phyloP scores from a whole-genome alignment of 2,888 invertebrate genomes.

The Diabrotica balteata region DNA sequence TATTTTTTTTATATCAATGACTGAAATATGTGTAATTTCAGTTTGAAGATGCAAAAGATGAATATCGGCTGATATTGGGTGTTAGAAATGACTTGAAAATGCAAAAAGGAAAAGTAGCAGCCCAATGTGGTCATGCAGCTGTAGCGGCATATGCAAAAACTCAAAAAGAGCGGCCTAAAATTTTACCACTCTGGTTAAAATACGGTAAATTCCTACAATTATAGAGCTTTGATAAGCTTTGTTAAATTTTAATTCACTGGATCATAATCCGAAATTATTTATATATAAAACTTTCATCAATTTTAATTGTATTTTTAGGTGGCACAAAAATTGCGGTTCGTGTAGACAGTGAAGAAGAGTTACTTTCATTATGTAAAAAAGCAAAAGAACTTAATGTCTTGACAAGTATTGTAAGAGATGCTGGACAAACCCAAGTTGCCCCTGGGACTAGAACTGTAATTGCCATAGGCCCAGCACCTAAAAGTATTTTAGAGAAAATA shows the following conservation, averaged over 20 bases:
- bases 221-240: too few relatives aligned
- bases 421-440: slow-evolving; percentile 92
- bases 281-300: neutral
- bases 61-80: slow-evolving; percentile 84
- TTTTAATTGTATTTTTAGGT: slow-evolving; percentile 56
- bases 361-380: slow-evolving; percentile 71
- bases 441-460: slow-evolving; percentile 89
- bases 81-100: slow-evolving; percentile 91
- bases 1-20: slow-evolving; percentile 1
- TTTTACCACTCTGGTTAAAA: slow-evolving; percentile 66
- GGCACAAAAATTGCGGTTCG: slow-evolving; percentile 90
- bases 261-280: neutral
- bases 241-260: neutral
- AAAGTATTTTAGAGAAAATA: slow-evolving; percentile 76
- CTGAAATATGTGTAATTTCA: slow-evolving; percentile 25
- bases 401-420: slow-evolving; percentile 82
- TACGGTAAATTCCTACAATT: slow-evolving; percentile 40
- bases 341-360: slow-evolving; percentile 77
- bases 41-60: slow-evolving; percentile 60
- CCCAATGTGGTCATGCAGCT: slow-evolving; percentile 95
- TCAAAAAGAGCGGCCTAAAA: slow-evolving; percentile 66
- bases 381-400: slow-evolving; percentile 76
- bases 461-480: slow-evolving; percentile 91
- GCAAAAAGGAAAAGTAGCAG: slow-evolving; percentile 94
- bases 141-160: slow-evolving; percentile 84